Evolutionary conservation across 2,797 vertebrate species (phyloP).

Genomic region (Chloroceryle amazona): DNA sequence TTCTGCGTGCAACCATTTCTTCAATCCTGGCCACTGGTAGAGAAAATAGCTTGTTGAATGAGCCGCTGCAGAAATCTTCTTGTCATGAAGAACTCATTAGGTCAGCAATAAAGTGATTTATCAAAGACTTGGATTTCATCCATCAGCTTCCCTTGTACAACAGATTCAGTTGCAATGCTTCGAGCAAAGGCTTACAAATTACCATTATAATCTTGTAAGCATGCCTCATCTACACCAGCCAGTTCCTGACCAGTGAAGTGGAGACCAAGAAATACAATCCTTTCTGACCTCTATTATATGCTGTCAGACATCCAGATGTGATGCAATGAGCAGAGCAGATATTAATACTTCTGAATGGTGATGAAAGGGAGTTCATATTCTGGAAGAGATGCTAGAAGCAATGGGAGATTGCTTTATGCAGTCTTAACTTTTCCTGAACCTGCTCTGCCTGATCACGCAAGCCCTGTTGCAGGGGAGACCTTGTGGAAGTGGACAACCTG

Average conservation of each 20-base stretch:
- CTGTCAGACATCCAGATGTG: constrained; percentile 47
- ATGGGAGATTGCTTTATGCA: not conserved
- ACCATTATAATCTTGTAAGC: constrained; percentile 40
- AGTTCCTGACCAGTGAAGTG: constrained; percentile 25
- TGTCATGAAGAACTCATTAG: constrained; percentile 68
- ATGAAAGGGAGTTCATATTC: not conserved
- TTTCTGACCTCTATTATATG: constrained; percentile 55
- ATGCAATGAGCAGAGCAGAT: constrained; percentile 41
- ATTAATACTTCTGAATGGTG: constrained; percentile 17
- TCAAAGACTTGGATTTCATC: constrained; percentile 60
- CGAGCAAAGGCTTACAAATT: constrained; percentile 53
- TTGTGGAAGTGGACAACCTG: not conserved
- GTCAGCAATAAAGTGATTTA: constrained; percentile 70
- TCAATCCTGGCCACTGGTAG: not conserved
- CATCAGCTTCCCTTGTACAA: constrained; percentile 29
- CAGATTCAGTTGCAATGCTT: constrained; percentile 20
- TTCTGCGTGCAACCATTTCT: not conserved
- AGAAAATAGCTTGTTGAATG: constrained; percentile 64
- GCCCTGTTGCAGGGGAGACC: not conserved
- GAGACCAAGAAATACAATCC: constrained; percentile 21
- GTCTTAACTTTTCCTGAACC: not conserved
- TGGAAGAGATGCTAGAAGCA: not conserved
- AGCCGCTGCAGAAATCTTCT: constrained; percentile 58
- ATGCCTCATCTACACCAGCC: not conserved
- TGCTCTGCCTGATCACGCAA: not conserved